Conservation (phyloP, 2,797 vertebrate species). For the Jordanella pulchra region DNA sequence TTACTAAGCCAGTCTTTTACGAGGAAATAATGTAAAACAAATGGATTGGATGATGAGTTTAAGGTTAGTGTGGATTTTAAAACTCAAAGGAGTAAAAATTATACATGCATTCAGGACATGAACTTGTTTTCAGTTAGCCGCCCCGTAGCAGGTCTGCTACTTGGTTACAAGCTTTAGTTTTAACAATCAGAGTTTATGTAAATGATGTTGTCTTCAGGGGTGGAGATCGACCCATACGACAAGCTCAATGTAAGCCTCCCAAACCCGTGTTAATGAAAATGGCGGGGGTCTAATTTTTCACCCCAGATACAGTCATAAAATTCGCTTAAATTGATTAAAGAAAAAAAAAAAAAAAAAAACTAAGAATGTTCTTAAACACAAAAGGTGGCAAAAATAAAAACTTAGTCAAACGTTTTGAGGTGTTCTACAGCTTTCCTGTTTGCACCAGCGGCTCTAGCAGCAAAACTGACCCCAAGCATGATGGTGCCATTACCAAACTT, state of each 20-base stretch:
- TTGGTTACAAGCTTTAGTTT: not conserved
- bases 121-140: not conserved
- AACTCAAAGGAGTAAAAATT: not conserved
- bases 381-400: no score
- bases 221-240: not conserved
- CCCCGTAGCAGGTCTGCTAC: not conserved
- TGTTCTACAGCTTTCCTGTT: no score
- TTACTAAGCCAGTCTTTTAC: not conserved
- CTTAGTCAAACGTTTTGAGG: no score
- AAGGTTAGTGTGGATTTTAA: not conserved
- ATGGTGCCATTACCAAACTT: no score
- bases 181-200: not conserved
- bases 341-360: no score
- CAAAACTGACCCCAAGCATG: no score
- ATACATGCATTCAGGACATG: not conserved
- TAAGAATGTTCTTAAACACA: no score
- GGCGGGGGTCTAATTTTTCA: no score
- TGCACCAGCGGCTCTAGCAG: no score
- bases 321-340: no score
- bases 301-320: no score
- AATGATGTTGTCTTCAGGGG: not conserved
- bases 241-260: not conserved
- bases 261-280: not conserved
- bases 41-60: not conserved
- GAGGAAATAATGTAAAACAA: not conserved